Percentiles rank a stretch among this genome's conserved stretches.
Conservation (phyloP, 37 sponge, comb jelly and placozoan genomes). For the Hormiphora californensis region DNA sequence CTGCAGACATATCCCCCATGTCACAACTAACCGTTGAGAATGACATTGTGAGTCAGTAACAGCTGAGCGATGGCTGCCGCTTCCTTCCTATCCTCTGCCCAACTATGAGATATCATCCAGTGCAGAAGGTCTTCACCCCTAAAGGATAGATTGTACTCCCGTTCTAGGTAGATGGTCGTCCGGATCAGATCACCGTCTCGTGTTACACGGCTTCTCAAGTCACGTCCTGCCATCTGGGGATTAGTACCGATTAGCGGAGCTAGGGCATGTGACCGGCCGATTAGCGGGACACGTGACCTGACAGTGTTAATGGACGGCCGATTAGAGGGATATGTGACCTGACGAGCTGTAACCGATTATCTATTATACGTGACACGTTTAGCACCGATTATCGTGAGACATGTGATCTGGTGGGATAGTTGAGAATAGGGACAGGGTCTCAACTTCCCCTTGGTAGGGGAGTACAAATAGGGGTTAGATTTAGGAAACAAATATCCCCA, state of each 20-base stretch:
- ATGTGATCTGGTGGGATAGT: too few relatives aligned
- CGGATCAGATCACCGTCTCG: background rate
- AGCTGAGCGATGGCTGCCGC: background rate
- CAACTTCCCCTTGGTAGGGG: too few relatives aligned
- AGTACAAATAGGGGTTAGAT: background rate
- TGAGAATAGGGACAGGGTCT: too few relatives aligned
- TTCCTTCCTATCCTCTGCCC: background rate
- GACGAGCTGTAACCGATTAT: too few relatives aligned
- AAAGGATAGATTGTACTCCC: background rate
- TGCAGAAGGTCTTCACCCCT: slow-evolving; percentile 25
- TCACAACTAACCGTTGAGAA: slow-evolving; percentile 12
- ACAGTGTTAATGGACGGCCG: too few relatives aligned
- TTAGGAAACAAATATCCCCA: background rate
- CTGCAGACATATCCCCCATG: too few relatives aligned
- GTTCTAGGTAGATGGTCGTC: background rate
- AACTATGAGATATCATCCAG: slow-evolving; percentile 47
- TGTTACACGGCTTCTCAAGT: background rate
- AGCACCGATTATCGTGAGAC: too few relatives aligned
- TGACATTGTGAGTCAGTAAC: slow-evolving; percentile 12
- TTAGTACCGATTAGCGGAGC: too few relatives aligned
- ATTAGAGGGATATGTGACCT: too few relatives aligned
- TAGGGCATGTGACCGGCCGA: too few relatives aligned
- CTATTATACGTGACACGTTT: too few relatives aligned
- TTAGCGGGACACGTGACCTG: too few relatives aligned
- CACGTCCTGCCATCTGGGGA: background rate